Base-by-base conservation (phyloP, 2,888 invertebrate genomes). In the Nasonia oneida region DNA sequence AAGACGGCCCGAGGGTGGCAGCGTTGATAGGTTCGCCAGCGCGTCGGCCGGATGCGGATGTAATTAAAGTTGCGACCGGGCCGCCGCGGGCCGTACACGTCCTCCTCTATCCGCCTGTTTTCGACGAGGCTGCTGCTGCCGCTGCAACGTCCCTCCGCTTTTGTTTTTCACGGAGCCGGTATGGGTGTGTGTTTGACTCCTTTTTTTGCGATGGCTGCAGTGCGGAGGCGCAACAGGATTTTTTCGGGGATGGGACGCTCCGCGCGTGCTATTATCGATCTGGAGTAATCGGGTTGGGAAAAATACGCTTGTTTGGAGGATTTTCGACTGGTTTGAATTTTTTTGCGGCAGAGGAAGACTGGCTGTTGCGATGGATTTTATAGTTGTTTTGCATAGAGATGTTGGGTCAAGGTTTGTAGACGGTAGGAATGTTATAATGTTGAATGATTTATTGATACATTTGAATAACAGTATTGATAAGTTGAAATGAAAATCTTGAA, bases 21-120 rank as follows among this genome's bases (percentile, higher is more conserved):
- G 29, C 67, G 67, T 67, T 67, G 67, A 67, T 67, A 67, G 67
- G 67, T 67, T 67, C 67, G 67, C 33, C 67, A 39, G 71, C 71
- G 39, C 39, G 18, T 39, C n/a, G 57, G 57, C 57, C 57, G 57
- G 57, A 61, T 61, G 57, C 57, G 73, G 71, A 39, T 73, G 42
- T 73, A 73, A 73, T 73, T 73, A 73, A 73, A 73, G 23, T 42
- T 42, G 39, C 67, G 67, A 67, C 67, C 33, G 33, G 29, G 67
- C 73, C n/a, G 73, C 73, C 73, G 73, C 73, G 42, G 73, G 73
- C 39, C 39, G 23, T 39, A 42, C 42, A 73, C 71, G n/a, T 33
- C 39, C 39, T 39, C 18, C 71, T 71, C 71, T 71, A 39, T 71
- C 39, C n/a, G 37, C 57, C 57, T 61, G 57, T 61, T n/a, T 67